Base-by-base conservation (phyloP, 53 echinoderm and acorn worm genomes). In the Stichopus horrens region DNA sequence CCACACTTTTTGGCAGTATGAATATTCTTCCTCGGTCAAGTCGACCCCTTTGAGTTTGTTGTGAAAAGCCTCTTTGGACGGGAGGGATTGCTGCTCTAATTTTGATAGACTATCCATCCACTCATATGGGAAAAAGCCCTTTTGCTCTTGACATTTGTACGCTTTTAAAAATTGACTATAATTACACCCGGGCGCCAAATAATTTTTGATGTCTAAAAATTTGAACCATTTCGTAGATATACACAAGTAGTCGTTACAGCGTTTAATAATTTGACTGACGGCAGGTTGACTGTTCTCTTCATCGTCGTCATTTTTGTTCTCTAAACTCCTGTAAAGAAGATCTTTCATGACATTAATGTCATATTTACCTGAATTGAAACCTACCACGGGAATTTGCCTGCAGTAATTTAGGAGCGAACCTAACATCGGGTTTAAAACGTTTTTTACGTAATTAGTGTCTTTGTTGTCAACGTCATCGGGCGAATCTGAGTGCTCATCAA, bases 1-100 rank as follows among this genome's bases (percentile, higher is more conserved):
- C 93, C 93, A 91, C 8, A 91, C 74, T 9, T 66, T 54, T 23
- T 86, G 80, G 22, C 93, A 91, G 55, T 89, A 59, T 18, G 8
- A 2, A 53, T 92, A 92, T 5, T 90, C 75, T 63, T 92, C 93
- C 5, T 58, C 18, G 18, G 90, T 56, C 6, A 92, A 68, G 16
- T 80, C 21, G 9, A 4, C 9, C 0, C 54, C 54, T 7, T 90
- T 88, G 6, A 88, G 73, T 14, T 53, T 84, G 53, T 88, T 76
- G 5, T 55, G 58, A 55, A 90, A 92, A 8, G 77, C 22, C 22
- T 73, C 87, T 16, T 77, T 37, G 23, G 77, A 2, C 14, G 86
- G 86, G 54, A 86, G 55, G 9, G 86, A 66, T 8, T 66, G 20
- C 7, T 5, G 16, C 10, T 9, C 11, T 23, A 68, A 66, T 66